Evolutionary conservation across 30 jellyfish, hydroid and myxozoan species (phyloP).

Genomic region (Turritopsis dohrnii): DNA sequence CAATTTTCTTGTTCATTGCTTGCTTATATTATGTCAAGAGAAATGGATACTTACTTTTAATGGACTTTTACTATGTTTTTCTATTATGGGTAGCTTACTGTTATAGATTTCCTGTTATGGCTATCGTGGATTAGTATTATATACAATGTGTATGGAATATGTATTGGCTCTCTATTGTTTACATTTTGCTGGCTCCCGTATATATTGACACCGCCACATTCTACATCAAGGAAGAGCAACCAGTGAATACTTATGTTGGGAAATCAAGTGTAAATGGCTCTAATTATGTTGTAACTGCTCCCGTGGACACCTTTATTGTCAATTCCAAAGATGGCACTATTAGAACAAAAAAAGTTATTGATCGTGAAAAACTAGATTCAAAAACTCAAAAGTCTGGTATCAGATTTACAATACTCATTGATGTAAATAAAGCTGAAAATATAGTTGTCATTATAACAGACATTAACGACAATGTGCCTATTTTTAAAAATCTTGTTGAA

Average conservation of each 20-base stretch:
- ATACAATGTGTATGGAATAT: not conserved
- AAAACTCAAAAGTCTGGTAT: not conserved
- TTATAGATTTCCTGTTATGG: not conserved
- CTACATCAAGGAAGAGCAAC: slow-evolving; percentile 3
- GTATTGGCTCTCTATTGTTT: not conserved
- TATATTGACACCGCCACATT: not conserved
- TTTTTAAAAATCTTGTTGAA: slow-evolving; percentile 20
- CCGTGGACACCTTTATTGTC: not conserved
- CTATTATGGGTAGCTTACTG: too few species aligned
- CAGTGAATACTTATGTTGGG: not conserved
- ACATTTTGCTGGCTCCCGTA: not conserved
- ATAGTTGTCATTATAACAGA: slow-evolving; percentile 34
- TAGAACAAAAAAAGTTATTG: not conserved
- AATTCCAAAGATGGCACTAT: not conserved
- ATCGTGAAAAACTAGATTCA: not conserved
- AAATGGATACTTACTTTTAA: too few species aligned
- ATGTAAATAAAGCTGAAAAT: not conserved
- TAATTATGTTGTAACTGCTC: not conserved
- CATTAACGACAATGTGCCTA: slow-evolving; percentile 68
- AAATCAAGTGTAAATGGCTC: not conserved
- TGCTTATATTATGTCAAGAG: too few species aligned
- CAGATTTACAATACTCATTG: not conserved
- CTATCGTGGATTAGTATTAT: not conserved
- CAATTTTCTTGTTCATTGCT: too few species aligned
- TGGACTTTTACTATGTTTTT: too few species aligned